Evolutionary conservation across 2,888 invertebrate species (phyloP), one percentile per base, ranked within the genome.

Genomic region (Oeneis ivallda): DNA sequence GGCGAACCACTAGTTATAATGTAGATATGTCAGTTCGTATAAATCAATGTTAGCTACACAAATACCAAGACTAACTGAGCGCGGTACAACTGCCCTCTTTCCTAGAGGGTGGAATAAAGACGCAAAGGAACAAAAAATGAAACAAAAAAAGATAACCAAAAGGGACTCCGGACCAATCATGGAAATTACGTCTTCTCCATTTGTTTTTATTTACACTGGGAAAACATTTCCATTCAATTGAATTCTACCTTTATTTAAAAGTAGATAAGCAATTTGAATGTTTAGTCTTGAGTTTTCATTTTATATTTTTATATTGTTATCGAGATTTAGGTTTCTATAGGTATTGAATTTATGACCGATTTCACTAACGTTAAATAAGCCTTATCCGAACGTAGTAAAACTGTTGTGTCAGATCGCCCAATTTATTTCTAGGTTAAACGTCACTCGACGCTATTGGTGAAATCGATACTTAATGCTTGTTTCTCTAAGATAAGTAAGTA

Each of bases 71-170:
- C 7, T 4, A 0, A 0, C 50, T 0, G 1, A 2, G 71, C 79
- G 45, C 3, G 7, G 62, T 82, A 76, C 62, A 78, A 45, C 65
- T 82, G 83, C 86, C 88, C 89, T 86, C 85, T 85, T 84, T 86
- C 84, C 85, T 86, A 73, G 80, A 86, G 90, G 89, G 90, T 82
- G 84, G 85, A 78, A 84, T 79, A 85, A 89, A 89, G 88, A 89
- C 79, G 82, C 76, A 80, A 76, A 76, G 79, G 84, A 86, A 88
- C 82, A 77, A 85, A 87, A 87, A 87, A 80, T 76, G 74, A 77
- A 79, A 78, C 74, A 82, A 87, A 82, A 87, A 74, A 85, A 83
- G 84, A 88, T 86, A 88, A 85, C 84, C 71, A 81, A 78, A 79
- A 75, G 76, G 74, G 74, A 72, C 67, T 77, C 73, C 71, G 80